These are phyloP conservation scores for Prosopocoilus inquinatus DNA, from an alignment of 2,888 invertebrate genomes.

Conservation along the genomic window DNA sequence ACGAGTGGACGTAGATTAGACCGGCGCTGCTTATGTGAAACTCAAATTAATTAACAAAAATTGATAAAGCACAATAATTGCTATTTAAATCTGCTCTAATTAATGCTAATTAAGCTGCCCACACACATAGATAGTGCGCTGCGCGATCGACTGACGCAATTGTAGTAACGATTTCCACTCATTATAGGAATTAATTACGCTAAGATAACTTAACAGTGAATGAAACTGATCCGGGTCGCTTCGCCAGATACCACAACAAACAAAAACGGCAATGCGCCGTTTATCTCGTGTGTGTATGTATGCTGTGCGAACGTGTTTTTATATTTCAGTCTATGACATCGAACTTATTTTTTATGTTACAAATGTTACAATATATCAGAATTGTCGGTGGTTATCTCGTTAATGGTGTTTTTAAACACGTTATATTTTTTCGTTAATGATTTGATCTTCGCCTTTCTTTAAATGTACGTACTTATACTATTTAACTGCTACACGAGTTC, in stretches of 20 bases:
- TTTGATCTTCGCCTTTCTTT: too few relatives aligned
- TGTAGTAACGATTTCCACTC: slow-evolving; percentile 40
- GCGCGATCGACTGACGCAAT: slow-evolving; percentile 36
- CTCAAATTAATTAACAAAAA: slow-evolving; percentile 22
- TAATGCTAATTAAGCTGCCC: slow-evolving; percentile 39
- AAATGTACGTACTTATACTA: too few relatives aligned
- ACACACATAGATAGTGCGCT: slow-evolving; percentile 28
- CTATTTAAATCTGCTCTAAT: slow-evolving; percentile 35
- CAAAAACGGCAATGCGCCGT: slow-evolving; percentile 13
- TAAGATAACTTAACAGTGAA: slow-evolving; percentile 36
- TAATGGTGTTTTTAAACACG: too few relatives aligned
- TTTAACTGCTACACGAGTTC: too few relatives aligned
- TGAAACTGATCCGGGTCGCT: slow-evolving; percentile 32
- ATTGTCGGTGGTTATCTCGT: too few relatives aligned
- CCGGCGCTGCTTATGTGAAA: background rate
- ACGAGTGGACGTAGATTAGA: background rate
- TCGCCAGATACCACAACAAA: slow-evolving; percentile 23
- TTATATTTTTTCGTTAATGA: too few relatives aligned
- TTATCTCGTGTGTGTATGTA: too few relatives aligned
- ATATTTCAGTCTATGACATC: too few relatives aligned
- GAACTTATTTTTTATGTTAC: too few relatives aligned
- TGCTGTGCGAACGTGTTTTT: too few relatives aligned
- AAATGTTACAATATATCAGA: too few relatives aligned
- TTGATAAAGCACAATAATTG: slow-evolving; percentile 17
- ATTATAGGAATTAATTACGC: slow-evolving; percentile 40